phyloP scores from a whole-genome alignment of 2,888 invertebrate species.

The Scrobipalpa costella region DNA sequence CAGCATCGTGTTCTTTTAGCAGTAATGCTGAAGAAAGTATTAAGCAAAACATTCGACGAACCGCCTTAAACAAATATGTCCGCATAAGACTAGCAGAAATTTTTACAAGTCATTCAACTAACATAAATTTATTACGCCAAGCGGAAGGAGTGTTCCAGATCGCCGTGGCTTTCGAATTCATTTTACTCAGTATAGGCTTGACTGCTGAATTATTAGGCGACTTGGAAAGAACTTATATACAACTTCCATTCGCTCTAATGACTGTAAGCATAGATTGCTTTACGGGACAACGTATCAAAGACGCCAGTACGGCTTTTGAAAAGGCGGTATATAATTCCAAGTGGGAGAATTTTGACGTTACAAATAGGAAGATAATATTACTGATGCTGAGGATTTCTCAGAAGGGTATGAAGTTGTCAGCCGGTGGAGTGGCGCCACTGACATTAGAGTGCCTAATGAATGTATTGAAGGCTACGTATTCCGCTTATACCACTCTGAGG shows the following conservation, averaged over 20 bases:
- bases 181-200: conserved; percentile 29
- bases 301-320: conserved; percentile 53
- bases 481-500: conserved; percentile 56
- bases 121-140: conserved; percentile 39
- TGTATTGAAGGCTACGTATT: conserved; percentile 55
- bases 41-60: conserved; percentile 29
- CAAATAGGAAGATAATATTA: conserved; percentile 16
- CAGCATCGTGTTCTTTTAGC: neutral
- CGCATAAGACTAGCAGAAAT: conserved; percentile 38
- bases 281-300: conserved; percentile 56
- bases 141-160: conserved; percentile 41
- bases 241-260: conserved; percentile 28
- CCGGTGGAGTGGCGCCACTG: conserved; percentile 54
- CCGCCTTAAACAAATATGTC: conserved; percentile 39
- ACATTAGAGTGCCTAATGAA: conserved; percentile 54
- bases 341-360: conserved; percentile 43
- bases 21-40: neutral
- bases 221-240: conserved; percentile 51
- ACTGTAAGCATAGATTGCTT: conserved; percentile 10
- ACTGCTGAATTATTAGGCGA: conserved; percentile 37
- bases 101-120: conserved; percentile 38
- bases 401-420: conserved; percentile 42
- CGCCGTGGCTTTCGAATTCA: conserved; percentile 40
- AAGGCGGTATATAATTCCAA: conserved; percentile 55
- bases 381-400: conserved; percentile 16